Evolutionary conservation across 2,113 vertebrate species (phyloP), one percentile per base, ranked within the genome.

Genomic region (Tupaia chinensis): DNA sequence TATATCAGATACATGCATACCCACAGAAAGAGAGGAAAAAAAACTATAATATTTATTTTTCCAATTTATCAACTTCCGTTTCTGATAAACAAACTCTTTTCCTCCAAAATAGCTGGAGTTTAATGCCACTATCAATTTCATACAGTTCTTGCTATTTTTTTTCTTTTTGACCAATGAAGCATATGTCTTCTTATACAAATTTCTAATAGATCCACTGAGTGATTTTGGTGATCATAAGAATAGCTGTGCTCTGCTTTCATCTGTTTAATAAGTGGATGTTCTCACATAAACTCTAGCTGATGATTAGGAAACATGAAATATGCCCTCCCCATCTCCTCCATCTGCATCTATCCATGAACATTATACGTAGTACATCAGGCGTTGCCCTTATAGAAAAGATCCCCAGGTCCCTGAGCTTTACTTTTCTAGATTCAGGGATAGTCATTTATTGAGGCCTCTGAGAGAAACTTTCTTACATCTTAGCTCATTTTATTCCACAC

Each of bases 241-340:
- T 70, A 85, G 80, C 72, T 63, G 82, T 69, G 44, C 20, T 91
- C 85, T 93, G 72, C 54, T 87, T 95, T 87, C n/a, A 89, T 13
- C 5, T 93, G 61, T 63, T 70, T 95, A 76, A 68, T 56, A 94
- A 80, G 80, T 61, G 9, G 29, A 92, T 44, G 10, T 93, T 93
- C 60, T 91, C 82, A 54, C 15, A 66, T 34, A 92, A 80, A 87
- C 13, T 72, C 60, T 66, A 73, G 53, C 85, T 56, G 10, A 68
- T 74, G 73, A 53, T 70, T 92, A 86, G 65, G 44, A 91, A 34
- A 78, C 17, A 65, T 56, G 65, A 89, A 94, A 74, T 27, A 66
- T 16, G 70, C 5, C 56, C 78, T 54, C 9, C 15, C 15, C 11
- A 25, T 74, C 65, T 85, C 9, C 22, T 92, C 63, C 3, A 65